phyloP scores from a whole-genome alignment of 2,888 invertebrate genomes.

The Trichogramma evanescens region DNA sequence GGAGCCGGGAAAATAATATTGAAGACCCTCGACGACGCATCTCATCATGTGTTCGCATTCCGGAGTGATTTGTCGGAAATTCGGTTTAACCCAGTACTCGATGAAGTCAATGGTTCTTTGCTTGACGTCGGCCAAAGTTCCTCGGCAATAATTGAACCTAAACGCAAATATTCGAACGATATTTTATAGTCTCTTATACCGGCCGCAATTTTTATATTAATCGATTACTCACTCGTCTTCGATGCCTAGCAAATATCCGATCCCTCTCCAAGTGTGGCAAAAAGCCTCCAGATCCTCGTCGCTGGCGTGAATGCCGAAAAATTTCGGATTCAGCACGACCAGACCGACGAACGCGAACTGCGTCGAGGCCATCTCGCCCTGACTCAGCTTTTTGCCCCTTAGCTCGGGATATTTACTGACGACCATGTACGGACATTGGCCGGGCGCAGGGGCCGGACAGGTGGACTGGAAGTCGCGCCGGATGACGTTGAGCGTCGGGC shows the following conservation, averaged over 20 bases:
- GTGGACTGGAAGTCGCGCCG: constrained; percentile 28
- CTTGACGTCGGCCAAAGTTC: constrained; percentile 37
- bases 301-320: constrained; percentile 43
- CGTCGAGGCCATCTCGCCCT: constrained; percentile 52
- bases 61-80: constrained; percentile 33
- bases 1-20: constrained; percentile 33
- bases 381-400: constrained; percentile 38
- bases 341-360: constrained; percentile 52
- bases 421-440: constrained; percentile 28
- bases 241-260: constrained; percentile 51
- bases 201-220: too few relatives aligned
- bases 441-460: constrained; percentile 25
- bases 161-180: not conserved
- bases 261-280: constrained; percentile 51
- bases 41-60: constrained; percentile 48
- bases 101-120: constrained; percentile 34
- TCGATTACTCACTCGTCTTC: constrained; percentile 35
- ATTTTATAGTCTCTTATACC: not conserved
- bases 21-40: constrained; percentile 39
- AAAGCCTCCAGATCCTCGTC: constrained; percentile 50
- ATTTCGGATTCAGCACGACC: constrained; percentile 46
- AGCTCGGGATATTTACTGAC: not conserved
- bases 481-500: constrained; percentile 15
- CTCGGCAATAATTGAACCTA: constrained; percentile 45
- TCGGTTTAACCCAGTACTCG: constrained; percentile 38